Evolutionary conservation across 2,888 invertebrate species (phyloP).

Genomic region (Volucella inanis): DNA sequence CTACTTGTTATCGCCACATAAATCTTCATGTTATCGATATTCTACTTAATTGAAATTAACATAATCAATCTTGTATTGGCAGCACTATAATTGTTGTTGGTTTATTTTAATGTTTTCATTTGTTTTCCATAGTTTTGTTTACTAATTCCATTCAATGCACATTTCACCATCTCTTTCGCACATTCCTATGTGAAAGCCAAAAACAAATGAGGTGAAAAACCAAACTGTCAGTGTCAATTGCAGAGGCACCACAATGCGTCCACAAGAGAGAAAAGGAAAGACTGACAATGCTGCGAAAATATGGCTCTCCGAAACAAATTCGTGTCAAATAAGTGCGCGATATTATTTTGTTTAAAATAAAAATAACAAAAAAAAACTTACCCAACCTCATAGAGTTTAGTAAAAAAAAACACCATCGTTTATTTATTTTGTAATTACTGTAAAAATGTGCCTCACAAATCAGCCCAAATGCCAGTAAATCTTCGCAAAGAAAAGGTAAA

Average conservation of each 20-base stretch:
- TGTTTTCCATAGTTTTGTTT: constrained; percentile 43
- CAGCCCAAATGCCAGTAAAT: constrained; percentile 49
- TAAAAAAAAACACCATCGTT: constrained; percentile 11
- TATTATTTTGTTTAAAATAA: constrained; percentile 65
- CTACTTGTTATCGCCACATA: no score
- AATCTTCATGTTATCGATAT: no score
- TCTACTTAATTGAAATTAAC: no score
- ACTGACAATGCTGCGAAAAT: constrained; percentile 30
- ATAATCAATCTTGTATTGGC: not conserved
- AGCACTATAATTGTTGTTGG: not conserved
- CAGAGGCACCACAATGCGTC: constrained; percentile 18
- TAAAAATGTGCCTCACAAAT: constrained; percentile 58
- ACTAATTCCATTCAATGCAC: constrained; percentile 37
- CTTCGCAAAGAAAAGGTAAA: constrained; percentile 51
- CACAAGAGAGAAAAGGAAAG: constrained; percentile 36
- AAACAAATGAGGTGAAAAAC: constrained; percentile 22
- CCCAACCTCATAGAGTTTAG: not conserved
- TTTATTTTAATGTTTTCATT: not conserved
- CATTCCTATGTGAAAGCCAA: not conserved
- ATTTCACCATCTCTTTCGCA: constrained; percentile 28
- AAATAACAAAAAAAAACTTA: constrained; percentile 65
- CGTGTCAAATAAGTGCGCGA: constrained; percentile 73
- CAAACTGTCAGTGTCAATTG: constrained; percentile 61
- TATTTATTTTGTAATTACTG: constrained; percentile 44
- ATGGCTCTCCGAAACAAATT: constrained; percentile 65